Base-by-base conservation (phyloP, 2,797 vertebrate genomes). In the Threskiornis aethiopicus region DNA sequence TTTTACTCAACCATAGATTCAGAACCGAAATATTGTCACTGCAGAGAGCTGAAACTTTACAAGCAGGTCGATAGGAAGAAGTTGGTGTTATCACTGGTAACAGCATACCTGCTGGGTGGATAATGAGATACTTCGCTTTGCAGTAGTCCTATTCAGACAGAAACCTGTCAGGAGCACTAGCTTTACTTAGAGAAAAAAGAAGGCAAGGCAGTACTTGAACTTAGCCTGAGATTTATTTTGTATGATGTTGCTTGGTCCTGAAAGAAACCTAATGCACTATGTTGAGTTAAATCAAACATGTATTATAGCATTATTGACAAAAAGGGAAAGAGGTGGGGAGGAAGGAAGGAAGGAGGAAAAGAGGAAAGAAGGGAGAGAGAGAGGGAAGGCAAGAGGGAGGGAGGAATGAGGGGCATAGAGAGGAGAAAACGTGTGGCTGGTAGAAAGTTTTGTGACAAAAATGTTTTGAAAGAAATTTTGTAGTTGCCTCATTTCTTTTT, bases 331-430 rank as follows among this genome's bases (percentile, higher is more conserved):
- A 18, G 8, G 4, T 13, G 11, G 3, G 7, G 19, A 22, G 15
- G 5, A 2, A 46, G 16, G 58, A 13, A 16, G 37, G 3, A 14
- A 78, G 19, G 31, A 29, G 10, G 11, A 7, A 28, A 65, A 11
- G 11, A 33, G 8, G 18, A 16, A 19, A 18, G 9, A 12, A 57
- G 8, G 8, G 2, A n/a, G 5, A 3, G 7, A 33, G 29, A 4
- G 10, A 26, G 9, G 11, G 12, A 47, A 47, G 46, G 21, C 21
- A 31, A 7, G 9, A 46, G 6, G 29, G 10, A 58, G 11, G 4
- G 18, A 33, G 4, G 10, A n/a, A 42, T 7, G 37, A 35, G 37
- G 31, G 21, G 10, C 8, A 3, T 11, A 21, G 9, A 41, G 5
- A 21, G 4, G 9, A 44, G 19, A 19, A 52, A 58, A 17, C 22